Evolutionary conservation across 2,888 invertebrate species (phyloP), one percentile per base, ranked within the genome.

Genomic region (Archips xylosteana): DNA sequence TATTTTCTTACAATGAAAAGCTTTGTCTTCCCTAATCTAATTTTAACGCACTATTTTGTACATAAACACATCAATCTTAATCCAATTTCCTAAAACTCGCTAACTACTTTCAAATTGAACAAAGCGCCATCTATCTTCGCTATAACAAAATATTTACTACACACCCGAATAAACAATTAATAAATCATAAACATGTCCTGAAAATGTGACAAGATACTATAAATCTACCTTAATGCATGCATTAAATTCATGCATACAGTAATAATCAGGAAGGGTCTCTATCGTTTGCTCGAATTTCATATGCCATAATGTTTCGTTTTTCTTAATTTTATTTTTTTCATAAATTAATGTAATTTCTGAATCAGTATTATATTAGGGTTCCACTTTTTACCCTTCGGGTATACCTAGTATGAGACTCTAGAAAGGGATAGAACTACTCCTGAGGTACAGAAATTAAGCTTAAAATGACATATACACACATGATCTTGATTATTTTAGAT

Each of bases 121-220:
- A 59, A 68, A 73, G 63, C 68, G 63, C 72, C 72, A 73, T 68
- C 63, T 73, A 73, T 73, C 72, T 72, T 63, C 36, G 5, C 36
- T 12, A 15, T 15, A 6, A 42, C 42, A 36, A 60, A 51, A 65
- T 61, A 73, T 71, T 71, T 63, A 61, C 60, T 61, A 61, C 5
- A 63, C 59, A 15, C 10, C 42, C 3, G 57, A 15, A 70, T 63
- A 70, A 69, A 74, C 64, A 69, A 74, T 74, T 74, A 74, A 70
- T 74, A 74, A 54, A 74, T 70, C 74, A 74, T 74, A 65, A 74
- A 64, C 69, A 54, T 49, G 68, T 70, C 74, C 69, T 74, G 61
- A 74, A 64, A 64, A 54, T 49, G 68, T 64, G 68, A 68, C 68
- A 64, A 32, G 45, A 8, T 45, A 62, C 60, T 65, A 70, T 74